phyloP scores from a whole-genome alignment of 2,888 invertebrate species.

The Bedellia somnulentella region DNA sequence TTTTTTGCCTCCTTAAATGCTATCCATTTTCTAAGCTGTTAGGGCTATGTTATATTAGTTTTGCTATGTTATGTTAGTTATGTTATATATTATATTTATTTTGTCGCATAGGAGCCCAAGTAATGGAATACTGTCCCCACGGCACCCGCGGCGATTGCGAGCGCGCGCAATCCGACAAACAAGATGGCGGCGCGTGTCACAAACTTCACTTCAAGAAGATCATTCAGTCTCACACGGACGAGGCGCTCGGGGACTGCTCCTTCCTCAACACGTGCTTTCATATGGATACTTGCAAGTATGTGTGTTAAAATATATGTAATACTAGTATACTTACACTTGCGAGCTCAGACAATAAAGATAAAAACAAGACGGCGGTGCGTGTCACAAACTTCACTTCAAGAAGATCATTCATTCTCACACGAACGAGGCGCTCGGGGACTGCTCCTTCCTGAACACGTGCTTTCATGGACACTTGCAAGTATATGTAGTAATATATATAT shows the following conservation, averaged over 20 bases:
- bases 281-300: slow-evolving; percentile 95
- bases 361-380: slow-evolving; percentile 33
- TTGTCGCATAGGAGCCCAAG: slow-evolving; percentile 73
- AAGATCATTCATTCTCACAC: slow-evolving; percentile 95
- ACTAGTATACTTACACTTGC: too few species aligned
- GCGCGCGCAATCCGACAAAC: slow-evolving; percentile 28
- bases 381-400: slow-evolving; percentile 92
- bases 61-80: too few species aligned
- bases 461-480: slow-evolving; percentile 99
- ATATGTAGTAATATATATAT: too few species aligned
- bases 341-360: neutral
- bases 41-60: too few species aligned
- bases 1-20: too few species aligned
- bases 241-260: slow-evolving; percentile 93
- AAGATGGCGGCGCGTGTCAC: slow-evolving; percentile 62
- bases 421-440: slow-evolving; percentile 93
- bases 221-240: slow-evolving; percentile 91
- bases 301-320: too few species aligned
- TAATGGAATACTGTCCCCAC: slow-evolving; percentile 95
- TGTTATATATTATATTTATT: too few species aligned
- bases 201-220: slow-evolving; percentile 97
- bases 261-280: slow-evolving; percentile 98
- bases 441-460: slow-evolving; percentile 96
- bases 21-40: too few species aligned
- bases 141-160: slow-evolving; percentile 90